phyloP scores from a whole-genome alignment of 2,888 invertebrate species.

The Platynereis dumerilii region DNA sequence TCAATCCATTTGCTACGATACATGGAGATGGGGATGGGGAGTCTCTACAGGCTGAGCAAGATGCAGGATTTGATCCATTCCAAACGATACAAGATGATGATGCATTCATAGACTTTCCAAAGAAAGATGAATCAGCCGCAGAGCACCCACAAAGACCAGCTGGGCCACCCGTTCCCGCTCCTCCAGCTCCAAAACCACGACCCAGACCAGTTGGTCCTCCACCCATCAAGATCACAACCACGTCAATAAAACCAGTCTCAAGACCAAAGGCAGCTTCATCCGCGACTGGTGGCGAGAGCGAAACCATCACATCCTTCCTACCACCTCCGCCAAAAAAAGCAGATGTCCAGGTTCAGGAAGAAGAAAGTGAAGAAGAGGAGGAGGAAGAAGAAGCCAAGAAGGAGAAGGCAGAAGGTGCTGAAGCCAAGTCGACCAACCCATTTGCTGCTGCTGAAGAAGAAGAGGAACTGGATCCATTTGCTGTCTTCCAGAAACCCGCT shows the following conservation, averaged over 20 bases:
- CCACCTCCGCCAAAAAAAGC: constrained; percentile 50
- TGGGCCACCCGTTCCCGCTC: not conserved
- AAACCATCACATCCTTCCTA: constrained; percentile 39
- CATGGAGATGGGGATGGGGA: constrained; percentile 20
- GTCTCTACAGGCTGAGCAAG: constrained; percentile 14
- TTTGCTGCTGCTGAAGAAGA: constrained; percentile 38
- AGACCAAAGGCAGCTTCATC: not conserved
- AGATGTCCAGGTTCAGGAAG: constrained; percentile 43
- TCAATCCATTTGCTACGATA: constrained; percentile 39
- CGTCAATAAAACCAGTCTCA: not conserved
- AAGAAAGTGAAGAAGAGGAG: constrained; percentile 19
- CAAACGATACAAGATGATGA: constrained; percentile 40
- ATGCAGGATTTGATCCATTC: constrained; percentile 44
- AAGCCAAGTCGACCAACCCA: constrained; percentile 31
- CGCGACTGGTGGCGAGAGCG: not conserved
- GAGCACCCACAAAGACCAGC: not conserved
- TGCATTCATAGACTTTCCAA: constrained; percentile 20
- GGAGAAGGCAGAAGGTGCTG: constrained; percentile 60
- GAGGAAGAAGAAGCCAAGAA: constrained; percentile 36
- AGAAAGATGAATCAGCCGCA: constrained; percentile 13
- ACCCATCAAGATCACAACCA: not conserved
- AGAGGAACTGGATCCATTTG: constrained; percentile 1
- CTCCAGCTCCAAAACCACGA: not conserved
- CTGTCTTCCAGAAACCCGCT: constrained; percentile 6
- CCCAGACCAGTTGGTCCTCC: constrained; percentile 1